Evolutionary conservation across 2,113 vertebrate genomes (phyloP), one percentile per base, ranked within the genome.

Genomic region (Progne subis): DNA sequence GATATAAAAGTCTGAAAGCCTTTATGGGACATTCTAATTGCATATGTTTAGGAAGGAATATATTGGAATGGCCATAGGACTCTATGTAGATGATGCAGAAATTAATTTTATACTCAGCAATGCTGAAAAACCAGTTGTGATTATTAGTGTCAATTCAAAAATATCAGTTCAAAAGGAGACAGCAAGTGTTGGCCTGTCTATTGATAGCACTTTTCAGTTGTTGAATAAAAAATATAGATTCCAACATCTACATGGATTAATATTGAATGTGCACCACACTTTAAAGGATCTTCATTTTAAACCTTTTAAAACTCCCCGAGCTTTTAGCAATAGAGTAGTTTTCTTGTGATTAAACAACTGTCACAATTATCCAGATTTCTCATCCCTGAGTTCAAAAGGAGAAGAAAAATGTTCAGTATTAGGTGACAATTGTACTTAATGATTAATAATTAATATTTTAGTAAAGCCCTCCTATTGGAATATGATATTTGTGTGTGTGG

Each of bases 401-500:
- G 14, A 26, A 80, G 37, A 25, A 26, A 92, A 86, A 75, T 61
- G 11, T 60, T 86, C 47, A 50, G 20, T 44, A 49, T 71, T 41
- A 79, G 67, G 37, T 49, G 43, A 82, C 43, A 95, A 59, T 10
- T 50, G 6, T n/a, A 81, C n/a, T 84, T 93, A 75, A 23, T 43
- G 25, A 84, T 92, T 47, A 91, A 92, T 86, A 70, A 74, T 91
- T 37, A 12, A 28, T 78, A 75, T 94, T 92, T 70, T 74, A 69
- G 16, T 49, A 86, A 94, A 85, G 16, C 5, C 14, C 5, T 89
- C 18, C 44, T 80, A 26, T 41, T 78, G n/a, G 52, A 85, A 81
- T 69, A 92, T 0, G 2, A 59, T 74, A 84, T 49, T 41, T 43
- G 20, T 16, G 8, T 70, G 31, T 43, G 56, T 7, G 80, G 15